Evolutionary conservation across 2,888 invertebrate genomes (phyloP).

Genomic region (Dilophus febrilis): DNA sequence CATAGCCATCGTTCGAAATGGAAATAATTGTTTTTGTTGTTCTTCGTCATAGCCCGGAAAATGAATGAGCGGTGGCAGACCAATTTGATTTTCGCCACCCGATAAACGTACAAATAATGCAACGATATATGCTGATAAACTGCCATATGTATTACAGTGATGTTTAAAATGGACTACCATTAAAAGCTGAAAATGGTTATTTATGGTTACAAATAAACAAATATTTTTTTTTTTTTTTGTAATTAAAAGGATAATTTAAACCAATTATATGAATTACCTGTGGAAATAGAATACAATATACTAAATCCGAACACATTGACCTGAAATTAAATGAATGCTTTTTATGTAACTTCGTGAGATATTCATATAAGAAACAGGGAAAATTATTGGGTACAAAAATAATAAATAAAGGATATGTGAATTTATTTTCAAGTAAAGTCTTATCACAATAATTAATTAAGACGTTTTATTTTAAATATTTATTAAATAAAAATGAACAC

Average conservation of each 20-base stretch:
- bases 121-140: constrained; percentile 71
- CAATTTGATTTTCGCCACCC: constrained; percentile 75
- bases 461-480: no score
- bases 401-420: no score
- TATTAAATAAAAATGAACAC: no score
- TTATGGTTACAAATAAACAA: neutral
- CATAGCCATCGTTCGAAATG: constrained; percentile 94
- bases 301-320: constrained; percentile 97
- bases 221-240: constrained; percentile 20
- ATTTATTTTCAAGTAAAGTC: no score
- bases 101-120: constrained; percentile 67
- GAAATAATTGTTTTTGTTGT: constrained; percentile 64
- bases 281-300: constrained; percentile 96
- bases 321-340: constrained; percentile 30
- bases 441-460: no score
- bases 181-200: constrained; percentile 51
- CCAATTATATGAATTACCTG: no score
- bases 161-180: constrained; percentile 94
- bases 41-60: constrained; percentile 69
- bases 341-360: no score
- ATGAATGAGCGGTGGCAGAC: constrained; percentile 65
- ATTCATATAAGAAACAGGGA: no score
- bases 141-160: constrained; percentile 94
- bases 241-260: constrained; percentile 67
- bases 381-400: no score